These are phyloP conservation scores for Oceanodroma tethys DNA, from an alignment of 2,113 vertebrate genomes.

Conservation along the genomic window DNA sequence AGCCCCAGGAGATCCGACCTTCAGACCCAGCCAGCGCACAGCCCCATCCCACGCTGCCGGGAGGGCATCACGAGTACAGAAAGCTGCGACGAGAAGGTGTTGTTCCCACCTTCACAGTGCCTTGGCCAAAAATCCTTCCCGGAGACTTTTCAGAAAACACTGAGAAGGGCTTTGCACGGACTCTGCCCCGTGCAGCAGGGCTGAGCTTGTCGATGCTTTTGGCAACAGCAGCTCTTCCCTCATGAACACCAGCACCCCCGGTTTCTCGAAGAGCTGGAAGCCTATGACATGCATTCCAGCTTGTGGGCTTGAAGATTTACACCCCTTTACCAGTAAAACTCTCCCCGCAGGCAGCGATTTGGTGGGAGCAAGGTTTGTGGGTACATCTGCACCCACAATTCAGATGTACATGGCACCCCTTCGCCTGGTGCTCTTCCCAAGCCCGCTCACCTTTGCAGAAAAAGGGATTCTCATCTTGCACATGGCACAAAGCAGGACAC, in stretches of 20 bases:
- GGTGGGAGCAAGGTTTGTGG: not conserved
- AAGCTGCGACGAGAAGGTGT: fast-evolving
- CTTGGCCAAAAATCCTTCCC: not conserved
- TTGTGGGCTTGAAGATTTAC: not conserved
- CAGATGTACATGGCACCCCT: not conserved
- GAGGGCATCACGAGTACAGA: not conserved
- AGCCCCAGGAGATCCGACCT: not conserved
- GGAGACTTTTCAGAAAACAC: not conserved
- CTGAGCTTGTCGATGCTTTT: not conserved
- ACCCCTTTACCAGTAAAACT: not conserved
- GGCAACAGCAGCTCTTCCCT: not conserved
- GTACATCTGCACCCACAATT: no score
- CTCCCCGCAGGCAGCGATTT: fast-evolving
- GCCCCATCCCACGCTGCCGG: not conserved
- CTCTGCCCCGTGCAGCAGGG: not conserved
- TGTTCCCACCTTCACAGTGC: not conserved
- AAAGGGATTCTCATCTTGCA: not conserved
- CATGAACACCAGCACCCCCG: not conserved
- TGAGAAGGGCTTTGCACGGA: not conserved
- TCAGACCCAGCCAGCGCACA: not conserved
- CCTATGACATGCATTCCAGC: not conserved
- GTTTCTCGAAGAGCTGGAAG: not conserved
- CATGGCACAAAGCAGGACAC: not conserved
- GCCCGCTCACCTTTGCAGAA: not conserved
- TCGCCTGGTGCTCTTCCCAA: not conserved